Evolutionary conservation across 35 echinoderm and acorn worm species (phyloP).

Genomic region (Apostichopus parvimensis): DNA sequence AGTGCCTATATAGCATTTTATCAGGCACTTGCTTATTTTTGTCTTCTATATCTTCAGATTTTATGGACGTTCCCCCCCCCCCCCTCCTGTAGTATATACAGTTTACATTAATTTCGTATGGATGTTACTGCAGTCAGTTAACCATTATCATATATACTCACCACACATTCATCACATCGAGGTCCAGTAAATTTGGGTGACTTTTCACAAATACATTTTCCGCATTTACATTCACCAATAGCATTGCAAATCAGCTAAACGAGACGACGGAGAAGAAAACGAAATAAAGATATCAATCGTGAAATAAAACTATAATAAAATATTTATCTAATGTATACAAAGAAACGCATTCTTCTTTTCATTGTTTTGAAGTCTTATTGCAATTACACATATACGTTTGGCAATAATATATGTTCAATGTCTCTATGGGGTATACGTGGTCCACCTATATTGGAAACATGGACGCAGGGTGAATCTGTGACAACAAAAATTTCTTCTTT

Average conservation of each 20-base stretch:
- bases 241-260: background rate
- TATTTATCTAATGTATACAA: background rate
- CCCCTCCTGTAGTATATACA: no score
- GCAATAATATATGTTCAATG: no score
- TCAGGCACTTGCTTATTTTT: background rate
- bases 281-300: background rate
- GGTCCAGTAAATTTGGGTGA: background rate
- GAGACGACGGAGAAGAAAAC: no score
- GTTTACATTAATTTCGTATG: no score
- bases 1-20: background rate
- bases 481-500: no score
- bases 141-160: background rate
- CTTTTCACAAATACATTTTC: constrained; percentile 14
- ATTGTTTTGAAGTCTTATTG: no score
- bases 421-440: no score
- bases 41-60: background rate
- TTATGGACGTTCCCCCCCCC: background rate
- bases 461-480: no score
- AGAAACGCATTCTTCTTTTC: no score
- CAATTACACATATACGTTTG: no score
- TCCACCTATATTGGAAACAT: no score
- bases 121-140: background rate
- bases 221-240: background rate
- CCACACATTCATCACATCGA: constrained; percentile 25
- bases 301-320: background rate